phyloP scores from a whole-genome alignment of 2,797 vertebrate species.

The Coranthus polyacanthus region DNA sequence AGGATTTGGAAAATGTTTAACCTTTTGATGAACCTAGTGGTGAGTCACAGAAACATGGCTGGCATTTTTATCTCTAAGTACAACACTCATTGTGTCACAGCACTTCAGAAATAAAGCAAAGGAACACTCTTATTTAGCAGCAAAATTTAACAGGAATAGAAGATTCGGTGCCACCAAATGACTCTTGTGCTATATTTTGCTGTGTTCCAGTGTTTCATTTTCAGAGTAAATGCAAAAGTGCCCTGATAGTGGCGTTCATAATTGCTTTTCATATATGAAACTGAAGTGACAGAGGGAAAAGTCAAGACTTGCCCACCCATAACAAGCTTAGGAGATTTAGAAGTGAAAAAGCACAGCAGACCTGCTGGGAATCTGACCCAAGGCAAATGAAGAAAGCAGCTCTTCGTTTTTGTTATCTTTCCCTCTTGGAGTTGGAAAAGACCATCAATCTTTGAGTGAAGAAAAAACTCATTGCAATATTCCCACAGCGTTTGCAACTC shows the following conservation, averaged over 20 bases:
- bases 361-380: slow-evolving; percentile 46
- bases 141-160: neutral
- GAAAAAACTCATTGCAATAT: slow-evolving; percentile 31
- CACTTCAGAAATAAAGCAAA: no score
- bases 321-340: slow-evolving; percentile 42
- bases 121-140: no score
- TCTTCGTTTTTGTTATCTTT: slow-evolving; percentile 35
- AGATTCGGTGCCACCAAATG: neutral
- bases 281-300: slow-evolving; percentile 30
- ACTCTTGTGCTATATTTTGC: slow-evolving; percentile 2
- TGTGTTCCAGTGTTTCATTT: slow-evolving; percentile 22
- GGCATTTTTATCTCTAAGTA: no score
- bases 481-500: slow-evolving; percentile 17
- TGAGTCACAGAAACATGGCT: no score
- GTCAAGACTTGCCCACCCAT: slow-evolving; percentile 32
- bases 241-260: slow-evolving; percentile 29
- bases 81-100: no score
- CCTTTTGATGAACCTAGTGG: slow-evolving; percentile 15
- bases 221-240: slow-evolving; percentile 31
- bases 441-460: slow-evolving; percentile 49
- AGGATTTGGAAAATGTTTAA: neutral
- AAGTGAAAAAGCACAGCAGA: slow-evolving; percentile 37
- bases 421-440: slow-evolving; percentile 23
- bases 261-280: slow-evolving; percentile 37
- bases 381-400: slow-evolving; percentile 38